phyloP scores from a whole-genome alignment of 2,888 invertebrate genomes.

The Athrips mouffetella region DNA sequence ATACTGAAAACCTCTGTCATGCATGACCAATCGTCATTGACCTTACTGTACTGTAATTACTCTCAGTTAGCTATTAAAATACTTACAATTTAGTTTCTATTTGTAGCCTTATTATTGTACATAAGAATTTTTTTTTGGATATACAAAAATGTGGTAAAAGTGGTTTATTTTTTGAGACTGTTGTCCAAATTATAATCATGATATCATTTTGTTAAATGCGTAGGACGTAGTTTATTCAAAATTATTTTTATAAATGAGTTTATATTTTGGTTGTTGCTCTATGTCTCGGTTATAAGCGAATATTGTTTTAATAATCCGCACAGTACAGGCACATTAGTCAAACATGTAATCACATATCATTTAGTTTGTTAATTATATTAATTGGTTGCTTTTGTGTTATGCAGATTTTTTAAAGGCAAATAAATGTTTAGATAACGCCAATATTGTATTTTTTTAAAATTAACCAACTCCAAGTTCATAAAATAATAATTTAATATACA shows the following conservation, averaged over 20 bases:
- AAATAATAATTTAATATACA: background rate
- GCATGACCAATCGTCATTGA: too few relatives aligned
- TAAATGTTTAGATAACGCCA: constrained; percentile 63
- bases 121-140: constrained; percentile 69
- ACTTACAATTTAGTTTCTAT: constrained; percentile 8
- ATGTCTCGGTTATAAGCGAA: constrained; percentile 43
- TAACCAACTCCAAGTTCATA: background rate
- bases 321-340: constrained; percentile 64
- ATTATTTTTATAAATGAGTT: constrained; percentile 62
- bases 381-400: constrained; percentile 73
- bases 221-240: constrained; percentile 52
- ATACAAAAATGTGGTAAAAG: constrained; percentile 52
- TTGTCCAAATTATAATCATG: constrained; percentile 67
- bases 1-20: too few relatives aligned
- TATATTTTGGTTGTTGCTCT: constrained; percentile 64
- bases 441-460: background rate
- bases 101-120: constrained; percentile 42
- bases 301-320: constrained; percentile 43
- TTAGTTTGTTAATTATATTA: constrained; percentile 68
- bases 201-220: constrained; percentile 54
- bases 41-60: background rate
- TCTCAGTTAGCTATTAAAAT: constrained; percentile 9
- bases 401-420: constrained; percentile 61
- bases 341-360: constrained; percentile 70
- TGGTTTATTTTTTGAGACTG: constrained; percentile 73